phyloP scores from a whole-genome alignment of 2,888 invertebrate species.

The Incurvaria masculella region DNA sequence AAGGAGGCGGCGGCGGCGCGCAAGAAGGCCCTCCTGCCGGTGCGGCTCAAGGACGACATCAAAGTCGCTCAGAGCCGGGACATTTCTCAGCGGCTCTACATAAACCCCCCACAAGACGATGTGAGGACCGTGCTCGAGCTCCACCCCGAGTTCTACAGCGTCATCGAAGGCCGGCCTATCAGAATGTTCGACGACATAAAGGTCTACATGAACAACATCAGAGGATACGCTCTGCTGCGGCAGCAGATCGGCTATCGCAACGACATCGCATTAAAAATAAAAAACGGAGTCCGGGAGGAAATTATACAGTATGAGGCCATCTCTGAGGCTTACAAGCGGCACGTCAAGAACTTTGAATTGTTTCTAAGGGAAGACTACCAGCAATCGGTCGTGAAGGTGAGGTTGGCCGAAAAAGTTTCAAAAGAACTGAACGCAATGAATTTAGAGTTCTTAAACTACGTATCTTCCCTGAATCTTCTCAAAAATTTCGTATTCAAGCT shows the following conservation, averaged over 20 bases:
- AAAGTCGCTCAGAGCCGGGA: slow-evolving; percentile 46
- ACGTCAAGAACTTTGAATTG: slow-evolving; percentile 42
- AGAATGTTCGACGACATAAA: slow-evolving; percentile 55
- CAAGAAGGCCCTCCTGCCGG: slow-evolving; percentile 30
- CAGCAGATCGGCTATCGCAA: slow-evolving; percentile 47
- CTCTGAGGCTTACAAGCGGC: slow-evolving; percentile 31
- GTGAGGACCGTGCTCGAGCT: slow-evolving; percentile 61
- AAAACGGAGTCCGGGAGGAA: slow-evolving; percentile 34
- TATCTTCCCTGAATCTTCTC: slow-evolving; percentile 32
- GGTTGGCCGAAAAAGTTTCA: slow-evolving; percentile 31
- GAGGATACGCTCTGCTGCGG: slow-evolving; percentile 46
- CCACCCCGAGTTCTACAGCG: slow-evolving; percentile 62
- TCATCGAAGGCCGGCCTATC: slow-evolving; percentile 59
- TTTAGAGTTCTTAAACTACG: slow-evolving; percentile 34
- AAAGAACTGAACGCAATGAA: slow-evolving; percentile 33
- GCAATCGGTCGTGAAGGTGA: slow-evolving; percentile 34
- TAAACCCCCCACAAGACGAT: slow-evolving; percentile 52
- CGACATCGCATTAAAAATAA: slow-evolving; percentile 40
- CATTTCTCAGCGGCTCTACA: slow-evolving; percentile 54
- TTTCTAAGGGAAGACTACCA: slow-evolving; percentile 49
- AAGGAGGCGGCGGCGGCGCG: slow-evolving; percentile 31
- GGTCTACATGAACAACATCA: slow-evolving; percentile 54
- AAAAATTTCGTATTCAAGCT: slow-evolving; percentile 44
- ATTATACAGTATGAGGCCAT: slow-evolving; percentile 30
- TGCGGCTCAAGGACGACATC: slow-evolving; percentile 40